Percentiles rank a stretch among this genome's conserved stretches.
phyloP scores from a whole-genome alignment of 2,888 invertebrate genomes.

The Masnerella sp. region DNA sequence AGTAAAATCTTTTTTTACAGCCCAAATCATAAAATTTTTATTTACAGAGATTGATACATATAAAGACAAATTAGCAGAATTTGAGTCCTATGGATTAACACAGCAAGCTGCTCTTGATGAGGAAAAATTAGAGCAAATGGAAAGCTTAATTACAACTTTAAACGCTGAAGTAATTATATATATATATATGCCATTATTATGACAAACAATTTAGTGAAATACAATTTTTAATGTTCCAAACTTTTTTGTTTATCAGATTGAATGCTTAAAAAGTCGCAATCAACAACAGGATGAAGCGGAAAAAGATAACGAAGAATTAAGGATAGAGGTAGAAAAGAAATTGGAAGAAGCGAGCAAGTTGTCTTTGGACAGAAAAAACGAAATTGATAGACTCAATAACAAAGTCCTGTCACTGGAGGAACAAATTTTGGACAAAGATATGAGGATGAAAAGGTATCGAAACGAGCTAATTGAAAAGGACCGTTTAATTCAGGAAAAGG shows the following conservation, averaged over 20 bases:
- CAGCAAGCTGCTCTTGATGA: constrained; percentile 71
- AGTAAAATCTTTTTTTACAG: not conserved
- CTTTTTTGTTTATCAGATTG: too few species aligned
- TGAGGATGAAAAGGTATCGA: constrained; percentile 68
- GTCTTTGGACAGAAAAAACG: constrained; percentile 65
- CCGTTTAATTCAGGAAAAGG: constrained; percentile 70
- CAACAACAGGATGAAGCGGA: too few species aligned
- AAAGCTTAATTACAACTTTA: constrained; percentile 21
- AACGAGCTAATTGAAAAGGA: constrained; percentile 72
- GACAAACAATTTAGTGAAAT: not conserved
- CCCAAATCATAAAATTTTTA: not conserved
- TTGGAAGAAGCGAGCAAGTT: constrained; percentile 67
- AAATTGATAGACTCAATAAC: constrained; percentile 68
- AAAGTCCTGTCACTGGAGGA: constrained; percentile 71
- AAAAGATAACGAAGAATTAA: constrained; percentile 73
- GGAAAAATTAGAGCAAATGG: constrained; percentile 70
- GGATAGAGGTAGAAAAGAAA: constrained; percentile 73
- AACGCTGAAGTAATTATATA: constrained; percentile 34
- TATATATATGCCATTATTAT: not conserved
- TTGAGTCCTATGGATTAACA: constrained; percentile 70
- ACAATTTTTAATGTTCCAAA: too few species aligned
- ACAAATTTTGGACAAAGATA: constrained; percentile 73
- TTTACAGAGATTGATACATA: constrained; percentile 48
- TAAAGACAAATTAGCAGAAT: constrained; percentile 66
- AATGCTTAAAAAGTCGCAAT: too few species aligned